Conservation (phyloP, 2,113 vertebrate genomes). For the Amphiprion percula region DNA sequence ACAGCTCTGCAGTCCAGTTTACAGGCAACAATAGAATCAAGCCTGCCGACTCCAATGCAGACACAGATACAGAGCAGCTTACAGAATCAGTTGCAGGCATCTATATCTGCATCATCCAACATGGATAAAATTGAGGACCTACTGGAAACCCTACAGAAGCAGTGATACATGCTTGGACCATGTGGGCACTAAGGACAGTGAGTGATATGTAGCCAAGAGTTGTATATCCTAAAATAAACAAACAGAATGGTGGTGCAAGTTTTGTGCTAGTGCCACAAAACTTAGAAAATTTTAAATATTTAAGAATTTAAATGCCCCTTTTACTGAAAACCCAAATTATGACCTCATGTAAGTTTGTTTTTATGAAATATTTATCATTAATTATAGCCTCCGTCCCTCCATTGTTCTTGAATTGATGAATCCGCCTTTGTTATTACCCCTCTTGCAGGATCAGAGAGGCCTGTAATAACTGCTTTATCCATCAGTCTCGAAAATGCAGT, state of each 20-base stretch:
- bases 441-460: constrained; percentile 77
- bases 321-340: constrained; percentile 56
- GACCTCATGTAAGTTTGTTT: constrained; percentile 58
- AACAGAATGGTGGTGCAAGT: constrained; percentile 27
- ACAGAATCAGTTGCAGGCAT: constrained; percentile 75
- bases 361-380: constrained; percentile 68
- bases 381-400: constrained; percentile 42
- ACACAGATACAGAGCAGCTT: constrained; percentile 74
- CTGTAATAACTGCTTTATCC: constrained; percentile 71
- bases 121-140: constrained; percentile 96
- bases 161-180: constrained; percentile 79
- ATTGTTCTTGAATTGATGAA: constrained; percentile 57
- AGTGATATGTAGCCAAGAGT: constrained; percentile 86
- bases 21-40: constrained; percentile 68
- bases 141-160: constrained; percentile 94
- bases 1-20: constrained; percentile 64
- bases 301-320: constrained; percentile 62
- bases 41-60: constrained; percentile 76
- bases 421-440: constrained; percentile 69
- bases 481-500: constrained; percentile 68
- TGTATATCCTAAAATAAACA: constrained; percentile 42
- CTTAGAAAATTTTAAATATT: constrained; percentile 41
- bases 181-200: constrained; percentile 72
- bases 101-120: constrained; percentile 84
- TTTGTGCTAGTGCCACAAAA: constrained; percentile 57